These are phyloP conservation scores for Aculops lycopersici DNA, from an alignment of 1,140 invertebrate species.

Conservation along the genomic window DNA sequence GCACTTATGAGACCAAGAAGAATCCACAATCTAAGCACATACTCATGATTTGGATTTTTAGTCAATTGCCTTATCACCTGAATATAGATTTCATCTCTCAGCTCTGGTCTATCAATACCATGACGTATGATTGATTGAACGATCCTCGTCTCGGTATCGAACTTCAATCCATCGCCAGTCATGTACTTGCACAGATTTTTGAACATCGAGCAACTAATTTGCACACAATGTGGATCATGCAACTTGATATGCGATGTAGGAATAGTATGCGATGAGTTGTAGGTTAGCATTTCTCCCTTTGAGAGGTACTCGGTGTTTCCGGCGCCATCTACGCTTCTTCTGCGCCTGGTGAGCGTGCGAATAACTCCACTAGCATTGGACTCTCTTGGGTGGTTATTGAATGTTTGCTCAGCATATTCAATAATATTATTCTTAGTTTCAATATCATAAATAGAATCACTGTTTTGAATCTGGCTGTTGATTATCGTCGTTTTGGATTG, in stretches of 20 bases:
- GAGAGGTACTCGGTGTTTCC: slow-evolving; percentile 28
- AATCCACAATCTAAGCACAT: slow-evolving; percentile 40
- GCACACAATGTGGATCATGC: slow-evolving; percentile 72
- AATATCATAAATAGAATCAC: slow-evolving; percentile 14
- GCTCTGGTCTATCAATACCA: slow-evolving; percentile 52
- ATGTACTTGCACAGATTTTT: slow-evolving; percentile 61
- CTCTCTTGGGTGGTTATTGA: slow-evolving; percentile 53
- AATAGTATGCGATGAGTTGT: slow-evolving; percentile 50
- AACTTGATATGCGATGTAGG: slow-evolving; percentile 55
- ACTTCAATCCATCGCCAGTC: slow-evolving; percentile 38
- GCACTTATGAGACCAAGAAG: slow-evolving; percentile 56
- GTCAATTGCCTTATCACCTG: slow-evolving; percentile 52
- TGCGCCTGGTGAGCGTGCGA: slow-evolving; percentile 39
- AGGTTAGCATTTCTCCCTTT: slow-evolving; percentile 69
- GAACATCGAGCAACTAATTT: slow-evolving; percentile 57
- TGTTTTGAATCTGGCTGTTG: slow-evolving; percentile 1
- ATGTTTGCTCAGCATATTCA: slow-evolving; percentile 71
- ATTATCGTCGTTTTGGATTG: no score
- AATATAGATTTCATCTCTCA: slow-evolving; percentile 56
- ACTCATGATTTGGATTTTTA: slow-evolving; percentile 45
- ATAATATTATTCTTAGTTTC: slow-evolving; percentile 40
- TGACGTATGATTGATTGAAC: slow-evolving; percentile 53
- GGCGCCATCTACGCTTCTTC: slow-evolving; percentile 20
- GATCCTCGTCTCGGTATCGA: slow-evolving; percentile 39
- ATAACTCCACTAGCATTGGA: slow-evolving; percentile 47